Evolutionary conservation across 35 echinoderm and acorn worm genomes (phyloP), one percentile per base, ranked within the genome.

Genomic region (Nesometra sesokonis): DNA sequence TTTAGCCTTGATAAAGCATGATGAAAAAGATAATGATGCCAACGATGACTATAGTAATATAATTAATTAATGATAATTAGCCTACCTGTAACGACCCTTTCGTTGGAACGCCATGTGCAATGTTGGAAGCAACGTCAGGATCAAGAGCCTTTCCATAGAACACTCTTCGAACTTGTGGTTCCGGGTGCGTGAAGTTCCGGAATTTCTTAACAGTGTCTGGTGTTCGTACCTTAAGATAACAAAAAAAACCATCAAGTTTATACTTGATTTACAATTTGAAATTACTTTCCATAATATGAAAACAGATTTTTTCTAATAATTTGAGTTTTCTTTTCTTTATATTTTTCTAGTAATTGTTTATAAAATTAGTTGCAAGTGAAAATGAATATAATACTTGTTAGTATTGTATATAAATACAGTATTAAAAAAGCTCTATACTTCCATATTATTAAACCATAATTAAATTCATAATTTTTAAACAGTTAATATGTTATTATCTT

Each of bases 181-280:
- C 95, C 23, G 92, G 84, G 33, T 94, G 92, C 5, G 90, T 94
- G 37, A 90, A 94, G 84, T 98, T 98, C 3, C 89, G 90, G 82
- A 98, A 98, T 77, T 98, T 98, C 38, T 98, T 98, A 36, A 98
- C 95, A 47, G 85, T 84, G 32, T 93, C 92, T 79, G 95, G 95
- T 31, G 95, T 98, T 35, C 90, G 89, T 32, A 94, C 95, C 92
- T 98, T 77, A 17, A 85, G 30, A 29, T 33, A 34, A 52, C 37
- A 38, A 17, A 7, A 78, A 35, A 57, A 33, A 36, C 0, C 34
- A 32, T 36, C 1, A 87, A 77, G 13, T 57, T 0, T 9, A 85
- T 47, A 30, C 32, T 27, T 9, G 11, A 13, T 81, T 4, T 8
- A 8, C 2, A 17, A 3, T 32, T 34, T 34, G 5, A 31, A 13